A percentile compares a stretch with the other conserved stretches of the same genome.
phyloP scores from a whole-genome alignment of 2,113 vertebrate genomes.

The Gymnorhina tibicen region DNA sequence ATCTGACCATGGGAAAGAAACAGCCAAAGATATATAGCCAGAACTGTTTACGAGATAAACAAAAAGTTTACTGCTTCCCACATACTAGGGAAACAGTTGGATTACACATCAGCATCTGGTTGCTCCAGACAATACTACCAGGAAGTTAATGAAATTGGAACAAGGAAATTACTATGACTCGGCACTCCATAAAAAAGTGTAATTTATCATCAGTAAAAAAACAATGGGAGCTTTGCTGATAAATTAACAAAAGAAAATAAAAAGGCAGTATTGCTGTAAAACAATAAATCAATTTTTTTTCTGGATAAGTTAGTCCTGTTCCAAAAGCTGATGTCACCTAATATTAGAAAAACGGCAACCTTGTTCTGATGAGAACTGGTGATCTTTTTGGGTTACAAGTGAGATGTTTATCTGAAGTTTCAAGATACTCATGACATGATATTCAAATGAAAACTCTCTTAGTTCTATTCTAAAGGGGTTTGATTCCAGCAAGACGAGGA shows the following conservation, averaged over 20 bases:
- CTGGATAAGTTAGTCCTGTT: conserved; percentile 13
- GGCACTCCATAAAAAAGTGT: conserved; percentile 69
- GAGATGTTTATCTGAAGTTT: conserved; percentile 1
- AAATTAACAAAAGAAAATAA: conserved; percentile 63
- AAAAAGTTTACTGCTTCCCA: conserved; percentile 69
- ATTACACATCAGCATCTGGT: conserved; percentile 71
- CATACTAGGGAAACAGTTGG: conserved; percentile 72
- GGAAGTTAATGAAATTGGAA: conserved; percentile 73
- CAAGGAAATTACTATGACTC: conserved; percentile 76
- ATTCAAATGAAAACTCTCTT: conserved; percentile 1
- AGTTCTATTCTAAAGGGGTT: background rate
- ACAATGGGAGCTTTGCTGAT: conserved; percentile 65
- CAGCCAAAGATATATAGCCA: conserved; percentile 19
- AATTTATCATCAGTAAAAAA: conserved; percentile 68
- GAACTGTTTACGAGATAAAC: conserved; percentile 63
- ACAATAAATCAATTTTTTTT: background rate
- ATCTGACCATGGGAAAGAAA: conserved; percentile 61
- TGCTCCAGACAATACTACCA: conserved; percentile 73
- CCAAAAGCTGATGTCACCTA: conserved; percentile 41
- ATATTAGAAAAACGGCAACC: conserved; percentile 42
- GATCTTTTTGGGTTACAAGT: conserved; percentile 2
- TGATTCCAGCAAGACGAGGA: background rate
- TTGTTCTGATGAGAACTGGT: background rate
- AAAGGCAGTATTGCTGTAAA: conserved; percentile 2
- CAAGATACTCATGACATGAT: background rate